Evolutionary conservation across 2,888 invertebrate species (phyloP).

Genomic region (Cephus spinipes): DNA sequence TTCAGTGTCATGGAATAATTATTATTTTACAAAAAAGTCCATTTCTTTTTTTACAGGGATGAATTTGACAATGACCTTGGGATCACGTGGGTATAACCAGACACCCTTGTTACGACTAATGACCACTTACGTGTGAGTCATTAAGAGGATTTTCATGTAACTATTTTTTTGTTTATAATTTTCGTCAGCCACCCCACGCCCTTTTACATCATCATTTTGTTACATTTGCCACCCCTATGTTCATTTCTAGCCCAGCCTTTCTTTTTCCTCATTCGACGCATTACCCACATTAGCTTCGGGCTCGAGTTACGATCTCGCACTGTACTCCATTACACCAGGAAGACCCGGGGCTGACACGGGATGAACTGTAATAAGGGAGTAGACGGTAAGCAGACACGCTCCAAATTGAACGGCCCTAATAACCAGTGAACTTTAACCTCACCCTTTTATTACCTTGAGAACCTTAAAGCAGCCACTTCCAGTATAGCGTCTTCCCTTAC

Average conservation of each 20-base stretch:
- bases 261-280: not conserved
- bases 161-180: not conserved
- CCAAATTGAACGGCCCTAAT: not conserved
- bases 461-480: not conserved
- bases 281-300: not conserved
- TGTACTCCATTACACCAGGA: not conserved
- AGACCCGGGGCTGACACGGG: not conserved
- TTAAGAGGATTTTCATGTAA: not conserved
- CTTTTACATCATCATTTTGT: not conserved
- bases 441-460: not conserved
- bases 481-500: not conserved
- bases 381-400: not conserved
- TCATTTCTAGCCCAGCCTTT: not conserved
- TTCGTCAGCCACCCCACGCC: not conserved
- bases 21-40: not conserved
- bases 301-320: not conserved
- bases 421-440: not conserved
- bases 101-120: not conserved
- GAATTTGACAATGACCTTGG: not conserved
- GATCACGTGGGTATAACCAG: not conserved
- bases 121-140: not conserved
- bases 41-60: not conserved
- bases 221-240: not conserved
- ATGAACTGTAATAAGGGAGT: not conserved
- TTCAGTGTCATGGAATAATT: not conserved